Evolutionary conservation across 2,113 vertebrate genomes (phyloP).

Genomic region (Perognathus longimembris): DNA sequence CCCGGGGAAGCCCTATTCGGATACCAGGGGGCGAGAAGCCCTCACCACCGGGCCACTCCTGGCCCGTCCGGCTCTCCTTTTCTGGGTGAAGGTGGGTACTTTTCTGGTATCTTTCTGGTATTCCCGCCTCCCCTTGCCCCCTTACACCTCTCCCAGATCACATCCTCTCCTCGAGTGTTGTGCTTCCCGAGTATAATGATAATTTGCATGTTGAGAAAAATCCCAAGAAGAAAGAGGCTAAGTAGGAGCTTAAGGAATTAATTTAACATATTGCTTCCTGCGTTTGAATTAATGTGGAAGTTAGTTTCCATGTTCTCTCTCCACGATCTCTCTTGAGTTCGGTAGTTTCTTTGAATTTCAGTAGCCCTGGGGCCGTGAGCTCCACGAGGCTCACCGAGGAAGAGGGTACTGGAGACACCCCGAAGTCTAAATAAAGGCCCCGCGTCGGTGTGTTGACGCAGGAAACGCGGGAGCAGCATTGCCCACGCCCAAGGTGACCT

Average conservation of each 20-base stretch:
- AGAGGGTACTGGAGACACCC: background rate
- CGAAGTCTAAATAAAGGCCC: background rate
- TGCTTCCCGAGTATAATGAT: background rate
- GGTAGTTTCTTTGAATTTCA: background rate
- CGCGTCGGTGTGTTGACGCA: rapidly evolving
- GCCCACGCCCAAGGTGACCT: background rate
- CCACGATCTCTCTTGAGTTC: background rate
- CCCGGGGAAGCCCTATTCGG: no score
- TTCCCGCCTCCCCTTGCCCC: rapidly evolving
- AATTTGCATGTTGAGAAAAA: background rate
- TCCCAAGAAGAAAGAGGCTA: background rate
- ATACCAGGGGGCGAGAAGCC: background rate
- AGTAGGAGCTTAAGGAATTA: background rate
- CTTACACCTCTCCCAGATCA: background rate
- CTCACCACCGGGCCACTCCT: background rate
- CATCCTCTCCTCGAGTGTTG: no score
- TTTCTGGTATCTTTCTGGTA: rapidly evolving
- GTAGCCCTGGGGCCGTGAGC: background rate
- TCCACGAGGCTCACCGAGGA: background rate
- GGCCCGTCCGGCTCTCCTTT: background rate
- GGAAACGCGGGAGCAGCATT: background rate
- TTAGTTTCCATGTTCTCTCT: background rate
- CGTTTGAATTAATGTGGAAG: background rate
- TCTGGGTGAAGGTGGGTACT: background rate
- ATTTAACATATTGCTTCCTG: background rate